Percentiles rank a stretch among this genome's conserved stretches.
phyloP scores from a whole-genome alignment of 2,113 vertebrate genomes.

The Harpagus bidentatus region DNA sequence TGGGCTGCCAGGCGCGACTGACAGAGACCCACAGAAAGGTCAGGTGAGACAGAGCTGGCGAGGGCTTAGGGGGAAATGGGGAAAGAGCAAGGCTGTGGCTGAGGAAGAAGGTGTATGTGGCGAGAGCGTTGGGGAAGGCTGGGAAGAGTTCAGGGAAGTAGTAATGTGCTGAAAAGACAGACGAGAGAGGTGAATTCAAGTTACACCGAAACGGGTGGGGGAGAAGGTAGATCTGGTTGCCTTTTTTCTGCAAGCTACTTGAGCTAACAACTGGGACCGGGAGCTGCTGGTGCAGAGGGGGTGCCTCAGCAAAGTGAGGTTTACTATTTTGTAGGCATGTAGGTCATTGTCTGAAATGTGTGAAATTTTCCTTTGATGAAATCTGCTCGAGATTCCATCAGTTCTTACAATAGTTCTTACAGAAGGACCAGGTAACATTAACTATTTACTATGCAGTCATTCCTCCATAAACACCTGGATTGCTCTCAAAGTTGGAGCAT shows the following conservation, averaged over 20 bases:
- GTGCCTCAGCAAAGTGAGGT: not conserved
- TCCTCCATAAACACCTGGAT: not conserved
- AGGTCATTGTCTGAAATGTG: not conserved
- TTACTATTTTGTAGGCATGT: not conserved
- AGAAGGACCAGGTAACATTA: not conserved
- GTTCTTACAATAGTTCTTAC: not conserved
- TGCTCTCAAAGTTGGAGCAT: not conserved
- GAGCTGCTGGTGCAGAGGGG: not conserved
- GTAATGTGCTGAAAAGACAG: not conserved
- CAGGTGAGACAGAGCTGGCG: not conserved
- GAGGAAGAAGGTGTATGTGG: not conserved
- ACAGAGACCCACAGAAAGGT: not conserved
- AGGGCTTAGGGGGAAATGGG: not conserved
- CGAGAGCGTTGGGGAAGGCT: not conserved
- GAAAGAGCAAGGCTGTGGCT: not conserved
- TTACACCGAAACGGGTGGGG: not conserved
- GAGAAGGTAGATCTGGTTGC: not conserved
- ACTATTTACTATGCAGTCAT: not conserved
- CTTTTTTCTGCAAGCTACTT: not conserved
- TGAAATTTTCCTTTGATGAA: not conserved
- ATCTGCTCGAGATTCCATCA: not conserved
- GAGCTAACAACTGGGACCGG: not conserved
- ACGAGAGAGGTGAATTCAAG: not conserved
- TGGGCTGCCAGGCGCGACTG: not conserved
- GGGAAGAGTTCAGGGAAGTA: not conserved